Conservation (phyloP, 2,888 invertebrate species). For the Chrysomela aeneicollis region DNA sequence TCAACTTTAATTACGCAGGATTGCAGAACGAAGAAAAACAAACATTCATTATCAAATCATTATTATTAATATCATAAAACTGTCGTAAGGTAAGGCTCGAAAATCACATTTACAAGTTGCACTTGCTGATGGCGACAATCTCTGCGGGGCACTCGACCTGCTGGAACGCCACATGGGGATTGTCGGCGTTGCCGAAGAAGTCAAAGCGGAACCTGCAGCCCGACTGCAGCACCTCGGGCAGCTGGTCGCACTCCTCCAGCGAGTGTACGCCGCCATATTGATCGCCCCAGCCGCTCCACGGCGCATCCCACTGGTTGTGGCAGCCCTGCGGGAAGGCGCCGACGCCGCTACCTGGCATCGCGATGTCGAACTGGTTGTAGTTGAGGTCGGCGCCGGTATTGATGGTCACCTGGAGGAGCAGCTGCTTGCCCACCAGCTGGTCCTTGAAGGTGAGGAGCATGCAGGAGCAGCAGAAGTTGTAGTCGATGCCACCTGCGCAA, state of each 20-base stretch:
- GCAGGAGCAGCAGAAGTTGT: constrained; percentile 23
- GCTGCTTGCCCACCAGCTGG: constrained; percentile 7
- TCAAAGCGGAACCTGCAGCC: constrained; percentile 43
- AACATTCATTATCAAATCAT: no score
- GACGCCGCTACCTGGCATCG: constrained; percentile 37
- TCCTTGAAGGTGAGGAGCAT: constrained; percentile 20
- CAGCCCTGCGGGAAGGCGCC: constrained; percentile 42
- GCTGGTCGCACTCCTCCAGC: constrained; percentile 32
- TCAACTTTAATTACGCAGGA: no score
- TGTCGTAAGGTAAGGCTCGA: no score
- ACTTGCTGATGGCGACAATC: constrained; percentile 25
- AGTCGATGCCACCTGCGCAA: constrained; percentile 16
- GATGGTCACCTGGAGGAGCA: constrained; percentile 22
- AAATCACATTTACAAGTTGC: constrained; percentile 16
- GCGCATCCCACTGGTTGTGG: constrained; percentile 36
- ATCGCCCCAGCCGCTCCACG: constrained; percentile 41
- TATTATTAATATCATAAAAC: no score
- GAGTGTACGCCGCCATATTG: constrained; percentile 39
- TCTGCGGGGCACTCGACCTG: constrained; percentile 39
- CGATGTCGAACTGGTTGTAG: constrained; percentile 31
- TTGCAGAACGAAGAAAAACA: no score
- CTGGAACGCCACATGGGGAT: constrained; percentile 37
- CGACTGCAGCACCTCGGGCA: constrained; percentile 34
- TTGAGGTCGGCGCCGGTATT: constrained; percentile 27
- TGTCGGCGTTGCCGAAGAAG: constrained; percentile 37